Percentiles rank a stretch among this genome's conserved stretches.
These are phyloP conservation scores for Ahaetulla prasina DNA, from an alignment of 2,113 vertebrate species.

Conservation along the genomic window DNA sequence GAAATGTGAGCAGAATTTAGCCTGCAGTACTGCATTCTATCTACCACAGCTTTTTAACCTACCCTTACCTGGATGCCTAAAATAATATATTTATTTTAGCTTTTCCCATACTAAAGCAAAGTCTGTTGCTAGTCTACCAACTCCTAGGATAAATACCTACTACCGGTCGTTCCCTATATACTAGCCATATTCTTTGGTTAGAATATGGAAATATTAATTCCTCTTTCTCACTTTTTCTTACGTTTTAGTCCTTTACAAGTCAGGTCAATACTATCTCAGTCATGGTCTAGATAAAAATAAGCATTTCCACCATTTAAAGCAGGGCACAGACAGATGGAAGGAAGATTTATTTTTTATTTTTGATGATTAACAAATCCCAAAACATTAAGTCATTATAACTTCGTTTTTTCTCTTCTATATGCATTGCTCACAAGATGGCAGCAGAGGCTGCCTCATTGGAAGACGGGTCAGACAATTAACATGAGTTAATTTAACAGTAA, in stretches of 20 bases:
- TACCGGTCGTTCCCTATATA: not conserved
- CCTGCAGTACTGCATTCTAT: not conserved
- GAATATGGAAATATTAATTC: not conserved
- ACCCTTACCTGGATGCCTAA: not conserved
- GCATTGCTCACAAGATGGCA: conserved; percentile 41
- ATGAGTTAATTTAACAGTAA: not conserved
- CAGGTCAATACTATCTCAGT: not conserved
- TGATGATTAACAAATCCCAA: not conserved
- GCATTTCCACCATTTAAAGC: not conserved
- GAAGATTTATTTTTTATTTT: not conserved
- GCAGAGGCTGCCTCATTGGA: conserved; percentile 42
- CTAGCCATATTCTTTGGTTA: not conserved
- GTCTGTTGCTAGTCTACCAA: not conserved
- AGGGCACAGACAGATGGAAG: not conserved
- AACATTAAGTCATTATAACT: not conserved
- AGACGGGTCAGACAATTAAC: not conserved
- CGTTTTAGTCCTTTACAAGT: not conserved
- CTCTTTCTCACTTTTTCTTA: not conserved
- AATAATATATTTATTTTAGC: not conserved
- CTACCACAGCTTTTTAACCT: not conserved
- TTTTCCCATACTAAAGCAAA: not conserved
- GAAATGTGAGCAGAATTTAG: not conserved
- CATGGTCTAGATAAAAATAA: not conserved
- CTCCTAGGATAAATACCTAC: not conserved
- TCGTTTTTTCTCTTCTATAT: not conserved